Evolutionary conservation across 1,140 invertebrate species (phyloP).

Genomic region (Contarinia nasturtii): DNA sequence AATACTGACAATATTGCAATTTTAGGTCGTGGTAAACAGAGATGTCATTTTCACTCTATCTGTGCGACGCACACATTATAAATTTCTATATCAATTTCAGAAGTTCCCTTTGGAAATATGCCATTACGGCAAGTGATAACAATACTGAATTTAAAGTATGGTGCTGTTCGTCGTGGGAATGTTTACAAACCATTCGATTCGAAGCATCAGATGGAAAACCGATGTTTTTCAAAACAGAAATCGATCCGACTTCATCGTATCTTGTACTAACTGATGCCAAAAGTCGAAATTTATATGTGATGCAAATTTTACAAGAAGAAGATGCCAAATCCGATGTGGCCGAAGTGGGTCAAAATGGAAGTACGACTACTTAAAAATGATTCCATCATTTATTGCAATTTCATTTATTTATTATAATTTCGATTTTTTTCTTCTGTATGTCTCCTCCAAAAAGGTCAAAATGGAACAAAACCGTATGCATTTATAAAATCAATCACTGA

Average conservation of each 20-base stretch:
- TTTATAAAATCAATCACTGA: constrained; percentile 49
- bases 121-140: constrained; percentile 72
- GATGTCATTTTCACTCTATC: no score
- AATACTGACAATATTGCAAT: no score
- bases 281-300: constrained; percentile 53
- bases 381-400: no score
- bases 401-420: no score
- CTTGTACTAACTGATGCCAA: constrained; percentile 70
- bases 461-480: constrained; percentile 15
- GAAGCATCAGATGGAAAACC: constrained; percentile 22
- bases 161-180: constrained; percentile 85
- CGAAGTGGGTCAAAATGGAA: background rate
- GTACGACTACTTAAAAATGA: background rate
- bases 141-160: constrained; percentile 85
- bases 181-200: constrained; percentile 72
- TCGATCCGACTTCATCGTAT: constrained; percentile 67
- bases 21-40: no score
- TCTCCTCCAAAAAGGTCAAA: constrained; percentile 6
- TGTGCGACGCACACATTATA: no score
- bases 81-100: no score
- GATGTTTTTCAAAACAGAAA: constrained; percentile 42
- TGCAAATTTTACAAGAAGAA: constrained; percentile 36
- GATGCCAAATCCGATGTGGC: no score
- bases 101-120: constrained; percentile 72
- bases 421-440: no score